phyloP scores from a whole-genome alignment of 2,888 invertebrate genomes.

The Dinocampus coccinellae region DNA sequence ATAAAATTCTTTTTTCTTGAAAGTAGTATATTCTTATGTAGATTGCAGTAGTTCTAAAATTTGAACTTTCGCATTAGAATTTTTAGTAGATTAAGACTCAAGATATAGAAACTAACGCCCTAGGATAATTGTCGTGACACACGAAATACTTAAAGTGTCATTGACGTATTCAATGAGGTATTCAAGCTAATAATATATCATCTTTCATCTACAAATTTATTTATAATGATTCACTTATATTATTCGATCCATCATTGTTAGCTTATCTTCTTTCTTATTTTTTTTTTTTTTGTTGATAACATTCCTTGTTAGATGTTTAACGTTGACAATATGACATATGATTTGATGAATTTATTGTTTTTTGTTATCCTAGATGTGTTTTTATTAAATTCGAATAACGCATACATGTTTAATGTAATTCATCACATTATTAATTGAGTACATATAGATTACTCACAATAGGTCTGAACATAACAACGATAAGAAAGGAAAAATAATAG shows the following conservation, averaged over 20 bases:
- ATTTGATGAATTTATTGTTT: slow-evolving; percentile 45
- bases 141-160: neutral
- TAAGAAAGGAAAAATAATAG: neutral
- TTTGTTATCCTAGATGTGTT: slow-evolving; percentile 36
- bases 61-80: too few relatives aligned
- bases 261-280: neutral
- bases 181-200: neutral
- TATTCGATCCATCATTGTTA: neutral
- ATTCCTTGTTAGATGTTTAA: slow-evolving; percentile 60
- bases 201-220: neutral
- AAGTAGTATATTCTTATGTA: too few relatives aligned
- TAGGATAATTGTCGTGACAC: neutral
- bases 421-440: slow-evolving; percentile 12
- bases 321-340: slow-evolving; percentile 60
- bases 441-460: slow-evolving; percentile 23
- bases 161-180: neutral
- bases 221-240: neutral
- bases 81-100: neutral
- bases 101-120: slow-evolving; percentile 17
- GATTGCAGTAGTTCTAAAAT: too few relatives aligned
- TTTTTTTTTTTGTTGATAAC: too few relatives aligned
- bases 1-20: too few relatives aligned
- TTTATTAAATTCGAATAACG: slow-evolving; percentile 45
- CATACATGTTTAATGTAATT: slow-evolving; percentile 7
- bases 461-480: neutral